These are phyloP conservation scores for Ceratothoa steindachneri DNA, from an alignment of 2,888 invertebrate species.

Conservation along the genomic window DNA sequence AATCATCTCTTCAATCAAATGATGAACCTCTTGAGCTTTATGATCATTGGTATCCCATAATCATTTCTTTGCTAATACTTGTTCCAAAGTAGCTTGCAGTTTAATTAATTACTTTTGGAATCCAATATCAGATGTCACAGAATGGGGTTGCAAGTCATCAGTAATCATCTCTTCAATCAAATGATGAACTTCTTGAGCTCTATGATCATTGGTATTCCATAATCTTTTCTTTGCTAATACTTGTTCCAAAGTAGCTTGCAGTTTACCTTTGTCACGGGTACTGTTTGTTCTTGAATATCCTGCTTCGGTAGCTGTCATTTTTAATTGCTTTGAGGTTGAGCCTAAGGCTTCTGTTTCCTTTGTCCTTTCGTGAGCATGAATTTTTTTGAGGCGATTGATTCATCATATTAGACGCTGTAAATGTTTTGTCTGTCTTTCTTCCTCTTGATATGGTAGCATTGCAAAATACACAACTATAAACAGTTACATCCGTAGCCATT, in stretches of 20 bases:
- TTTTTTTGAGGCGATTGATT: not conserved
- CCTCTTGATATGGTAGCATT: not conserved
- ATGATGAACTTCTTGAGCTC: no score
- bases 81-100: not conserved
- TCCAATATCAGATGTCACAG: no score
- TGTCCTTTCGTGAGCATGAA: not conserved
- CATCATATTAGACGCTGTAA: not conserved
- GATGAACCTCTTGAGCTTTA: not conserved
- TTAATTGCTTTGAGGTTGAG: no score
- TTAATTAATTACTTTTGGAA: no score
- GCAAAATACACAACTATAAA: not conserved
- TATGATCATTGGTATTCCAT: not conserved
- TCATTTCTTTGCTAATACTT: not conserved
- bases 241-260: not conserved
- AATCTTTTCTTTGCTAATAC: no score
- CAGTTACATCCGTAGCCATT: not conserved
- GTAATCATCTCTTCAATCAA: no score
- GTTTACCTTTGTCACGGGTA: not conserved
- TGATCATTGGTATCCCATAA: not conserved
- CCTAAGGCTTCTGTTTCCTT: constrained; percentile 5
- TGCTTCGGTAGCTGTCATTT: no score
- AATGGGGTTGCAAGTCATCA: no score
- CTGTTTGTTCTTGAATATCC: no score
- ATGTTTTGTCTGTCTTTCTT: not conserved
- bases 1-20: not conserved